Conservation (phyloP, 2,797 vertebrate genomes). For the Premnoplex brunnescens region DNA sequence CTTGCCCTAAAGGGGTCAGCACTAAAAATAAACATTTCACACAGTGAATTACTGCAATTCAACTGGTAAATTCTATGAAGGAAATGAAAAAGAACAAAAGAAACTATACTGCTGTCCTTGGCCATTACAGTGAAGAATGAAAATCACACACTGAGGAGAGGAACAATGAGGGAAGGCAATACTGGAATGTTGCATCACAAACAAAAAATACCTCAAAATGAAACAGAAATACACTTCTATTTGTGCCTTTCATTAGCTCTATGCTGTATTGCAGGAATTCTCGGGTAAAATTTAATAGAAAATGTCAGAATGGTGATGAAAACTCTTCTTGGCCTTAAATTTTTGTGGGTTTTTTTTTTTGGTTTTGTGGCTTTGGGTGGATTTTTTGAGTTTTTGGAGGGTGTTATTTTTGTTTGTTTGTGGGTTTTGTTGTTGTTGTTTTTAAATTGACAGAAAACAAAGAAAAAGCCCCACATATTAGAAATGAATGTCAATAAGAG, state of each 20-base stretch:
- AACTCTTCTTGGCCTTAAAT: background rate
- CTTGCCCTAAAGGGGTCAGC: background rate
- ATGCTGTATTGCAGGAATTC: background rate
- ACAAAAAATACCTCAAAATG: background rate
- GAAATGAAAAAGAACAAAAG: constrained; percentile 8
- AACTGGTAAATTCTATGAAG: background rate
- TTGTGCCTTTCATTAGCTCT: background rate
- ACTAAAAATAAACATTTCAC: constrained; percentile 15
- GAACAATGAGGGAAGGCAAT: background rate
- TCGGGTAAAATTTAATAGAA: background rate
- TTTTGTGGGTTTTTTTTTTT: background rate
- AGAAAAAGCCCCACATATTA: background rate
- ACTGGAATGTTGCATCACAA: background rate
- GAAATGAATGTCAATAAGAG: background rate
- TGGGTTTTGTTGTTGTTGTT: background rate
- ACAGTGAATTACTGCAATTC: constrained; percentile 7
- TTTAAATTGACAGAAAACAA: background rate
- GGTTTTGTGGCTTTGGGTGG: too few species aligned
- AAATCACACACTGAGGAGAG: background rate
- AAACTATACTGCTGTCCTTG: background rate
- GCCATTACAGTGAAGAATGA: background rate
- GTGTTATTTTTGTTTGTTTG: background rate
- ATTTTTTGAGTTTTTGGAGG: fast-evolving
- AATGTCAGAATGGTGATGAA: background rate
- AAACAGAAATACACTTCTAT: background rate